phyloP scores from a whole-genome alignment of 1,140 invertebrate species.

The Cephus cinctus region DNA sequence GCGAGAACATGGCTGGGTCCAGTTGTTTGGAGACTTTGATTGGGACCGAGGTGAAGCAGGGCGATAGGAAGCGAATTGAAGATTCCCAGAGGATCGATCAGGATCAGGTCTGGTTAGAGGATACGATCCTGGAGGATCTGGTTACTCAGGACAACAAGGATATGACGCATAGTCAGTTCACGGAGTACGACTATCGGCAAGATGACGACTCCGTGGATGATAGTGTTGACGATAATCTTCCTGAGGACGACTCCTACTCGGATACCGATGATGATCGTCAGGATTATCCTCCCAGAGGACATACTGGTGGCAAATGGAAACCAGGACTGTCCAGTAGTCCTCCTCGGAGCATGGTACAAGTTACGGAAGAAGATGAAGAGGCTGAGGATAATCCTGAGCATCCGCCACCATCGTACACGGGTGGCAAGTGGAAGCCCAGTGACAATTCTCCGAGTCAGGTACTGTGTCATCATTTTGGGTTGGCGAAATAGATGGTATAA shows the following conservation, averaged over 20 bases:
- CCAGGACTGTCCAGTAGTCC: constrained; percentile 50
- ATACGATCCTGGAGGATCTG: constrained; percentile 43
- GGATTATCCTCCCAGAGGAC: constrained; percentile 47
- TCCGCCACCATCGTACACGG: constrained; percentile 64
- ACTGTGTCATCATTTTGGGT: too few relatives aligned
- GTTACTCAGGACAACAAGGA: constrained; percentile 36
- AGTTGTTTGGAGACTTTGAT: constrained; percentile 27
- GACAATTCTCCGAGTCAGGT: too few relatives aligned
- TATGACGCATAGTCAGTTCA: constrained; percentile 29
- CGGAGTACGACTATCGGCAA: constrained; percentile 42
- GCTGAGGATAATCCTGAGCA: constrained; percentile 50
- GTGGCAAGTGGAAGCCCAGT: constrained; percentile 70
- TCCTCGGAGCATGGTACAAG: constrained; percentile 31
- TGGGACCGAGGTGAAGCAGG: constrained; percentile 18
- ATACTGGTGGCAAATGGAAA: constrained; percentile 69
- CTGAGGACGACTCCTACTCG: constrained; percentile 46
- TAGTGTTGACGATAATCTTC: constrained; percentile 37
- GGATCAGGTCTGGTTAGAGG: constrained; percentile 41
- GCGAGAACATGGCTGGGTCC: constrained; percentile 20
- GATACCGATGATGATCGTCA: constrained; percentile 47
- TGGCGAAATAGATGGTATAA: too few relatives aligned
- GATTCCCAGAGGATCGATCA: constrained; percentile 32
- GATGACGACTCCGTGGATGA: constrained; percentile 63
- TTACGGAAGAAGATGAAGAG: constrained; percentile 37
- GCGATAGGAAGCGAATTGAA: constrained; percentile 33